These are phyloP conservation scores for Scaptodrosophila lebanonensis DNA, from an alignment of 1,140 invertebrate species.

Conservation along the genomic window DNA sequence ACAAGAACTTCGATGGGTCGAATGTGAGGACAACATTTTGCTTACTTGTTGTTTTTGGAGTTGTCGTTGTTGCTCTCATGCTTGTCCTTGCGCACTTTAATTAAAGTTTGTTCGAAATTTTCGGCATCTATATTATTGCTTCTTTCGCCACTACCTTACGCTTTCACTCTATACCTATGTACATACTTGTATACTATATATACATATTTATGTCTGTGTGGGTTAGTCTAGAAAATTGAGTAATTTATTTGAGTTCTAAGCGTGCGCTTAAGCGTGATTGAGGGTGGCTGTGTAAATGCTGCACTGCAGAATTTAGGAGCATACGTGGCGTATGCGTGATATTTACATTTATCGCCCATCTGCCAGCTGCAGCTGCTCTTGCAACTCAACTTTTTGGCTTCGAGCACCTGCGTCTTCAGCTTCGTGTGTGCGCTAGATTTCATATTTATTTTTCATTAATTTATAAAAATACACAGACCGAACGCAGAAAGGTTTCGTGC, in stretches of 20 bases:
- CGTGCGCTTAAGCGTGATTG: too few relatives aligned
- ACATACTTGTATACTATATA: too few relatives aligned
- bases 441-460: conserved; percentile 47
- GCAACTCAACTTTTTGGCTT: conserved; percentile 26
- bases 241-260: conserved; percentile 49
- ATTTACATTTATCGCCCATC: conserved; percentile 19
- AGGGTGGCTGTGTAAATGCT: too few relatives aligned
- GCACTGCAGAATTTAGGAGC: conserved; percentile 25
- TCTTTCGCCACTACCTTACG: conserved; percentile 34
- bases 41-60: conserved; percentile 3
- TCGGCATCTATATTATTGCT: conserved; percentile 57
- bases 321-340: conserved; percentile 49
- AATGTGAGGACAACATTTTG: too few relatives aligned
- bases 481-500: too few relatives aligned
- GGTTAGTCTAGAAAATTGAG: conserved; percentile 33
- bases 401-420: background rate
- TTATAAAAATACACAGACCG: background rate
- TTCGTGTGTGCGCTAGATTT: background rate
- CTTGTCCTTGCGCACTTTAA: conserved; percentile 51
- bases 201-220: too few relatives aligned
- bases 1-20: conserved; percentile 29
- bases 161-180: too few relatives aligned
- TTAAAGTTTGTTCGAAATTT: conserved; percentile 66
- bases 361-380: conserved; percentile 1
- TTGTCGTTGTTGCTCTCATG: conserved; percentile 7